phyloP scores from a whole-genome alignment of 2,888 invertebrate species.

The Trachelus tabidus region DNA sequence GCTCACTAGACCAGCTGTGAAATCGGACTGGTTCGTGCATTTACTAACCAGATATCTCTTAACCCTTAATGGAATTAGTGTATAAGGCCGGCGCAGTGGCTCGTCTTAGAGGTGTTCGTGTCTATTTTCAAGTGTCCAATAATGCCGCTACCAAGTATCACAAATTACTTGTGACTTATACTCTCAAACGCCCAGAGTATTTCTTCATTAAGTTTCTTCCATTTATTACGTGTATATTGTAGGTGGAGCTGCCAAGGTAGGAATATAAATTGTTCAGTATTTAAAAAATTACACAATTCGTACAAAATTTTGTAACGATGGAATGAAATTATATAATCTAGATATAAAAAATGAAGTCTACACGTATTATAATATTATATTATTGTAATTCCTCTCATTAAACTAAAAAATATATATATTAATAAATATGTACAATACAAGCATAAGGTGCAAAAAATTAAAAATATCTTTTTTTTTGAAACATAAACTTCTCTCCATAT shows the following conservation, averaged over 20 bases:
- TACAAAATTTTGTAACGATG: neutral
- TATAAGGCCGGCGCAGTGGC: constrained; percentile 54
- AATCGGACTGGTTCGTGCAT: constrained; percentile 38
- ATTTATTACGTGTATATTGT: neutral
- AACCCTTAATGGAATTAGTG: constrained; percentile 59
- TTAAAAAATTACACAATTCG: neutral
- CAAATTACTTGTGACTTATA: neutral
- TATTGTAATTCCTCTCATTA: too few species aligned
- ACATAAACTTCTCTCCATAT: too few species aligned
- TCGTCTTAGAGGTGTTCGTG: neutral
- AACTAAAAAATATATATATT: too few species aligned
- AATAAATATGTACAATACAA: too few species aligned
- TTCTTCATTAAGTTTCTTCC: neutral
- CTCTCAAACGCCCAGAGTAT: neutral
- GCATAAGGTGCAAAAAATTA: too few species aligned
- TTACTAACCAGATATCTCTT: constrained; percentile 59
- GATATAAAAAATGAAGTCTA: too few species aligned
- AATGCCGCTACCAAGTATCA: neutral
- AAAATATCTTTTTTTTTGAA: too few species aligned
- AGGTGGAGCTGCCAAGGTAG: neutral
- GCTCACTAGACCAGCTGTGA: constrained; percentile 27
- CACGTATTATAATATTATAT: too few species aligned
- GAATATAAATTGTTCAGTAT: neutral
- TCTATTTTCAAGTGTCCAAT: neutral
- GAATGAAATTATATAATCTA: neutral